Evolutionary conservation across 2,888 invertebrate species (phyloP), one percentile per base, ranked within the genome.

Genomic region (Cephonodes hylas): DNA sequence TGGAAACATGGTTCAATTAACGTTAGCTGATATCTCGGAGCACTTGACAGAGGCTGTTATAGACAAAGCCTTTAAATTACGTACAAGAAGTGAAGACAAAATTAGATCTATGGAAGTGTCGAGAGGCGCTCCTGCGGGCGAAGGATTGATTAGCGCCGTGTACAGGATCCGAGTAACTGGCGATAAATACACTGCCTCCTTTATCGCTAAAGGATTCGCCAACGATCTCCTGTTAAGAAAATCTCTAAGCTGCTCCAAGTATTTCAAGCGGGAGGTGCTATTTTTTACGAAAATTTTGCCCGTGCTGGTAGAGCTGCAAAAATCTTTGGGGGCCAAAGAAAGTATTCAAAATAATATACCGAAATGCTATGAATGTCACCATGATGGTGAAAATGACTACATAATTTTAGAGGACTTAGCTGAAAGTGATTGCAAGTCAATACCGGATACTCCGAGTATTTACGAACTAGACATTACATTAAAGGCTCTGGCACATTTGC

Each of bases 131-230:
- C 76, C 81, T 0, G 77, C 77, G 0, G 86, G 85, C 0, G 83
- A 85, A 64, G 85, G 86, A 0, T 65, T 85, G 3, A 65, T 86
- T 10, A 77, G 85, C 60, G 82, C 78, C 6, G 84, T 87, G 2
- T 85, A 82, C 64, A 74, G 85, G 18, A 74, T 87, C 20, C 62
- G 68, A 8, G 77, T 79, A 0, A 70, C 60, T 7, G 83, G 84
- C 1, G 45, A 66, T 1, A 53, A 61, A 3, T 60, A 76, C 22
- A 69, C 66, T 3, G 66, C 76, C 0, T 76, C 71, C 6, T 83
- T 86, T 42, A 64, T 87, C 15, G 82, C 72, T 0, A 86, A 87
- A 69, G 80, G 76, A 0, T 65, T 85, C 1, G 70, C 81, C 1
- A 65, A 64, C 2, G 79, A 84, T 45, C 64, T 64, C 2, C 15